A percentile compares a stretch with the other conserved stretches of the same genome.
phyloP scores from a whole-genome alignment of 2,113 vertebrate genomes.

The Gobius niger region DNA sequence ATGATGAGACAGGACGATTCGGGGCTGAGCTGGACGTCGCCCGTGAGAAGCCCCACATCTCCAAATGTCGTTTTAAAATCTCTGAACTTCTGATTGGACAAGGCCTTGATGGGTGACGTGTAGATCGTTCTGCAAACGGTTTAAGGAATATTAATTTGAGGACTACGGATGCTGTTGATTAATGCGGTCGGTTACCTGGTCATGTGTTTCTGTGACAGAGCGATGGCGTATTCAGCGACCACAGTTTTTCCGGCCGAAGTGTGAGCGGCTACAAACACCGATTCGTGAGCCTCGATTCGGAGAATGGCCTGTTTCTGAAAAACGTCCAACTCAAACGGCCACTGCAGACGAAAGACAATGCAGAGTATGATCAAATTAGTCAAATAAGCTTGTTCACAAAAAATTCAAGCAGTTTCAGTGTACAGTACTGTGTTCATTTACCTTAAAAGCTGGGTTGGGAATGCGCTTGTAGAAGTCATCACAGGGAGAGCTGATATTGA shows the following conservation, averaged over 20 bases:
- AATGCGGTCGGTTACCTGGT: conserved; percentile 76
- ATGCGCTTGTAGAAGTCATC: conserved; percentile 88
- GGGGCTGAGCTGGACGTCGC: conserved; percentile 87
- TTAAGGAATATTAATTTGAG: not conserved
- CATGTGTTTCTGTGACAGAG: conserved; percentile 92
- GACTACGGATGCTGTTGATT: not conserved
- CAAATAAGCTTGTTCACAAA: too few species aligned
- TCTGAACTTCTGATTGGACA: conserved; percentile 95
- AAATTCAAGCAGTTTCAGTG: too few species aligned
- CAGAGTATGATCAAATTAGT: too few species aligned
- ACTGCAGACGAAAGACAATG: conserved; percentile 66
- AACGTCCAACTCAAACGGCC: conserved; percentile 87
- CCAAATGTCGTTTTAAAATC: conserved; percentile 89
- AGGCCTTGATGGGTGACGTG: conserved; percentile 91
- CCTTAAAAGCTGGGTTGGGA: conserved; percentile 89
- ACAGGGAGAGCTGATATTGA: conserved; percentile 82
- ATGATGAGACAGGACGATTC: conserved; percentile 92
- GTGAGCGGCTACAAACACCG: conserved; percentile 89
- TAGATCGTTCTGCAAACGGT: conserved; percentile 82
- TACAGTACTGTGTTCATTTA: not conserved
- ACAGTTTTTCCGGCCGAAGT: conserved; percentile 92
- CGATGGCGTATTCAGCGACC: conserved; percentile 91
- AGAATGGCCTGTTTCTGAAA: conserved; percentile 94
- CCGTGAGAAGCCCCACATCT: conserved; percentile 88
- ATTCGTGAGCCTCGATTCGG: conserved; percentile 84